Conservation (phyloP, 1,140 invertebrate species). For the Portunus trituberculatus region DNA sequence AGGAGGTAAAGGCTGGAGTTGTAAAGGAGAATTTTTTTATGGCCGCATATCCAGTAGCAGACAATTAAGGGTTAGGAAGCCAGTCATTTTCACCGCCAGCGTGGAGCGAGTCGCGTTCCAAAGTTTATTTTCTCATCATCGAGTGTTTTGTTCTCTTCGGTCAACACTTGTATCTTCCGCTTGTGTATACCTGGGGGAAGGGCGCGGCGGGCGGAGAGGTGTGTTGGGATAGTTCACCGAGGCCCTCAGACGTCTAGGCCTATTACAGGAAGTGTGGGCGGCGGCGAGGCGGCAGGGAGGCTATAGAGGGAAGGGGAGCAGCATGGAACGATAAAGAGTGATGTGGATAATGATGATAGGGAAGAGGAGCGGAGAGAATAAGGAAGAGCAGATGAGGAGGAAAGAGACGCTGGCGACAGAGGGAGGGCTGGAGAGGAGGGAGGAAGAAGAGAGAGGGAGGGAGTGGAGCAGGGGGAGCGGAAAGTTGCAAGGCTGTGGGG, state of each 20-base stretch:
- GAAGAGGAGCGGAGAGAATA: slow-evolving; percentile 7
- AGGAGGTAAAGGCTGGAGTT: neutral
- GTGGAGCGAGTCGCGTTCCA: neutral
- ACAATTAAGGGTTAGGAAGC: neutral
- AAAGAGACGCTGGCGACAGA: neutral
- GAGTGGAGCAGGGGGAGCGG: neutral
- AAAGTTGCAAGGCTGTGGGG: neutral
- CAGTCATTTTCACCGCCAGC: neutral
- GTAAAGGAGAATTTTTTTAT: neutral
- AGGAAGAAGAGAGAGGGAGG: slow-evolving; percentile 5
- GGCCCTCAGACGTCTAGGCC: neutral
- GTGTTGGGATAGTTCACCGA: neutral
- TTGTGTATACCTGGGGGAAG: neutral
- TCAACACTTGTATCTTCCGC: neutral
- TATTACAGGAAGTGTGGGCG: neutral
- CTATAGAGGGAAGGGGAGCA: neutral
- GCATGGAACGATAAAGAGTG: neutral
- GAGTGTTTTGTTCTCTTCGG: neutral
- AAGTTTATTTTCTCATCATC: neutral
- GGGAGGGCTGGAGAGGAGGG: neutral
- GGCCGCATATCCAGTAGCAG: neutral
- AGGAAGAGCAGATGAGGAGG: neutral
- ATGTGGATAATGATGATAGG: slow-evolving; percentile 27
- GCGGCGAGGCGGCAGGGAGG: neutral
- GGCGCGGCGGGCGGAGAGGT: neutral